Conservation (phyloP, 2,797 vertebrate genomes). For the Chelidonichthys spinosus region DNA sequence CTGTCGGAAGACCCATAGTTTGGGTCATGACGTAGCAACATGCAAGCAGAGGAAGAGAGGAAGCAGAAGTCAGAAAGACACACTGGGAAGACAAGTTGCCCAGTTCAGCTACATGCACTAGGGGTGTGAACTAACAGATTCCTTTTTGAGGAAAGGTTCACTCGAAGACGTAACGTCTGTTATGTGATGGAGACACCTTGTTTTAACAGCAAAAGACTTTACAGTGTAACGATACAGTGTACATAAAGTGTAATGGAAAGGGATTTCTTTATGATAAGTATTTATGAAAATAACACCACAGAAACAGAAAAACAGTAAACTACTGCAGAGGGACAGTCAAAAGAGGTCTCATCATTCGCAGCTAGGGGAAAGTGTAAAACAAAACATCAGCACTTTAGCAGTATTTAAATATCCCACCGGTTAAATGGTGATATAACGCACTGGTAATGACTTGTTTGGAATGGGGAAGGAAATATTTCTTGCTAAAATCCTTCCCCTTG, state of each 20-base stretch:
- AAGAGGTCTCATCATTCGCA: not conserved
- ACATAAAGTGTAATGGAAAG: conserved; percentile 4
- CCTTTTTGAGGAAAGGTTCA: not conserved
- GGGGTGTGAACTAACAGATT: conserved; percentile 2
- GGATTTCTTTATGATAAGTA: conserved; percentile 13
- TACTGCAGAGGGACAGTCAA: conserved; percentile 1
- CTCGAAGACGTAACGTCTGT: not conserved
- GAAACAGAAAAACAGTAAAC: not conserved
- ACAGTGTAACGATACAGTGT: conserved; percentile 1
- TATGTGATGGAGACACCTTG: not conserved
- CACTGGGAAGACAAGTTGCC: conserved; percentile 50
- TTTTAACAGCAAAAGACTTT: conserved; percentile 18
- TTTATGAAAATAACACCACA: conserved; percentile 1
- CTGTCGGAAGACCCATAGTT: conserved; percentile 59
- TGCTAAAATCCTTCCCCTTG: not conserved
- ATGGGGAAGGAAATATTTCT: no score
- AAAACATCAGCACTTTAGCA: not conserved
- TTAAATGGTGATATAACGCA: not conserved
- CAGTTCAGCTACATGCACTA: conserved; percentile 33
- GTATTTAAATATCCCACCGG: not conserved
- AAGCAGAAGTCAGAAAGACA: conserved; percentile 52
- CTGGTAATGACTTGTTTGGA: no score
- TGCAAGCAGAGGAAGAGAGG: conserved; percentile 69
- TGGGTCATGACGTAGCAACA: conserved; percentile 63
- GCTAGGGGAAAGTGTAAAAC: no score